Conservation (phyloP, 2,113 vertebrate species). For the Laterallus jamaicensis region DNA sequence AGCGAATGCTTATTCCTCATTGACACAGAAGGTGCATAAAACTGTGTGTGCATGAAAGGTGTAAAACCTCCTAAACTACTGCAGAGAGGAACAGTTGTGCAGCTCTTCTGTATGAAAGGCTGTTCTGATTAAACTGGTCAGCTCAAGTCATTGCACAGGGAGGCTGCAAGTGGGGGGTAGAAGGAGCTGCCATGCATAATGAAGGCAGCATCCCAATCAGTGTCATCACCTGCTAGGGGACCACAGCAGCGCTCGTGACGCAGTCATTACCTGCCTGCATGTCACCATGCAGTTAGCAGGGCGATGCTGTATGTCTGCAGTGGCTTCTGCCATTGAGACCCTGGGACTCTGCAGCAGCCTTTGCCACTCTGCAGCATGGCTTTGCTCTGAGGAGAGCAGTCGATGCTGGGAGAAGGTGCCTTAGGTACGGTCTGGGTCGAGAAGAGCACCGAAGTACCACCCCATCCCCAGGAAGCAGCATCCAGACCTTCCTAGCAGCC, state of each 20-base stretch:
- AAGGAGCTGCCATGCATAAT: background rate
- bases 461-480: background rate
- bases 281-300: background rate
- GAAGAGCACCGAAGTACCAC: background rate
- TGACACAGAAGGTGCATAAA: background rate
- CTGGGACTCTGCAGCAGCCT: background rate
- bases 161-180: background rate
- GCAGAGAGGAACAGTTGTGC: background rate
- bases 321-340: background rate
- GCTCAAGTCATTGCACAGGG: background rate
- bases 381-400: background rate
- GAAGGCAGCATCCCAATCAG: background rate
- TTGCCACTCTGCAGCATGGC: background rate
- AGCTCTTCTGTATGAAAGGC: background rate
- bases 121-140: background rate
- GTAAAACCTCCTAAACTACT: background rate
- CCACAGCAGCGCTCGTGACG: background rate
- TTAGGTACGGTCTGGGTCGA: background rate
- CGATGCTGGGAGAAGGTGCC: rapidly evolving
- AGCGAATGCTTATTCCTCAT: background rate
- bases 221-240: rapidly evolving
- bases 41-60: background rate
- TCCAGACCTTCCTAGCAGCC: background rate
- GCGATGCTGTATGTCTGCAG: background rate
- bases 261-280: background rate